These are phyloP conservation scores for Bhutanitis thaidina DNA, from an alignment of 2,888 invertebrate genomes.

Conservation along the genomic window DNA sequence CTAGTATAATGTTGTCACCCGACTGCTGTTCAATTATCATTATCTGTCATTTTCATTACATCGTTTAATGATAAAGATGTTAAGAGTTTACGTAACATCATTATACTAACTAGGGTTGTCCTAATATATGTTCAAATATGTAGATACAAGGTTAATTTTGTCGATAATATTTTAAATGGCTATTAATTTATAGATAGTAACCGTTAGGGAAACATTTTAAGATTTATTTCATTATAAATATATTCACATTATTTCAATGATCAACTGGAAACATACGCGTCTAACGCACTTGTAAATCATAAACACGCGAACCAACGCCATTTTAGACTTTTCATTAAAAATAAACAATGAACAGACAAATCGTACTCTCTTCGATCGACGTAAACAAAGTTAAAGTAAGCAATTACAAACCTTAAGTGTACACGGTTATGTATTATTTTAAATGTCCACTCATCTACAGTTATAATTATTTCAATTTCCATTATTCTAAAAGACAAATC, in stretches of 20 bases:
- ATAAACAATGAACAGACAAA: not conserved
- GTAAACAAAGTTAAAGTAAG: not conserved
- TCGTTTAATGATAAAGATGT: not conserved
- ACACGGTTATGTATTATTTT: not conserved
- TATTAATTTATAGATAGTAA: not conserved
- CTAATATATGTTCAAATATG: not conserved
- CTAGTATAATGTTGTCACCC: not conserved
- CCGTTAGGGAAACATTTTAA: not conserved
- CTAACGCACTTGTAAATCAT: not conserved
- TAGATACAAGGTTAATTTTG: not conserved
- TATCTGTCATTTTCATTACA: not conserved
- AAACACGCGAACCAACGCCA: no score
- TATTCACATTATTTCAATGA: not conserved
- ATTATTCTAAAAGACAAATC: not conserved
- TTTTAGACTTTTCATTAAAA: not conserved
- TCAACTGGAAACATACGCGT: not conserved
- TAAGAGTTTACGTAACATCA: not conserved
- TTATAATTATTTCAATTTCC: not conserved
- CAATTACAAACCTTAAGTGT: not conserved
- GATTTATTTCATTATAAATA: not conserved
- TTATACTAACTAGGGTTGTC: not conserved
- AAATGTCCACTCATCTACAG: not conserved
- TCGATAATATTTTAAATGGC: not conserved
- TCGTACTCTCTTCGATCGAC: not conserved
- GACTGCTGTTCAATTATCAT: not conserved